A percentile compares a stretch with the other conserved stretches of the same genome.
Conservation (phyloP, 2,113 vertebrate genomes). For the Athene noctua region DNA sequence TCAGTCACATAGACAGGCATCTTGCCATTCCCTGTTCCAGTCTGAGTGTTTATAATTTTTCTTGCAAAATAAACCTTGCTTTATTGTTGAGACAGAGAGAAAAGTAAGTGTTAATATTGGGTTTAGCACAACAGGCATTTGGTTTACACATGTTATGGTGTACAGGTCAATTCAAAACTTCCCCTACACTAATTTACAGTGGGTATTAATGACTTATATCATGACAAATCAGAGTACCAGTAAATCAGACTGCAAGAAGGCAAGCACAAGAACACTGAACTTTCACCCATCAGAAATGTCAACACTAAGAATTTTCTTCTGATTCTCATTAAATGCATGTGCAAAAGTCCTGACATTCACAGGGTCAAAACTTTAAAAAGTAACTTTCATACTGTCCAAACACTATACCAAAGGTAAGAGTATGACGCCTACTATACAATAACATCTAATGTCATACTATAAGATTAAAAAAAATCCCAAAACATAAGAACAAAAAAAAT, state of each 20-base stretch:
- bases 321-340: not conserved
- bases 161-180: not conserved
- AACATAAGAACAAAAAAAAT: not conserved
- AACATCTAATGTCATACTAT: not conserved
- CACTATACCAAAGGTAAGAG: not conserved
- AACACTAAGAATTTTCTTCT: not conserved
- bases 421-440: not conserved
- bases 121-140: not conserved
- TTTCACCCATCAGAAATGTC: not conserved
- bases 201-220: not conserved
- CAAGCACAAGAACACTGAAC: not conserved
- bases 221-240: not conserved
- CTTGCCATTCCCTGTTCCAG: not conserved
- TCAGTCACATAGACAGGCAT: not conserved
- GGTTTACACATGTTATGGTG: not conserved
- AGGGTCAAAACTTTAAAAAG: not conserved
- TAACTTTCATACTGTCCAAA: not conserved
- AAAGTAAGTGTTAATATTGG: not conserved
- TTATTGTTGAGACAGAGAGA: not conserved
- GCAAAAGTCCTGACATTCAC: not conserved
- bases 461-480: rapidly evolving
- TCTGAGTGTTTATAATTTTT: not conserved
- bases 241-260: not conserved
- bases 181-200: not conserved
- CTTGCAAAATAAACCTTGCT: not conserved